Evolutionary conservation across 1,140 invertebrate genomes (phyloP).

Genomic region (Orius insidiosus): DNA sequence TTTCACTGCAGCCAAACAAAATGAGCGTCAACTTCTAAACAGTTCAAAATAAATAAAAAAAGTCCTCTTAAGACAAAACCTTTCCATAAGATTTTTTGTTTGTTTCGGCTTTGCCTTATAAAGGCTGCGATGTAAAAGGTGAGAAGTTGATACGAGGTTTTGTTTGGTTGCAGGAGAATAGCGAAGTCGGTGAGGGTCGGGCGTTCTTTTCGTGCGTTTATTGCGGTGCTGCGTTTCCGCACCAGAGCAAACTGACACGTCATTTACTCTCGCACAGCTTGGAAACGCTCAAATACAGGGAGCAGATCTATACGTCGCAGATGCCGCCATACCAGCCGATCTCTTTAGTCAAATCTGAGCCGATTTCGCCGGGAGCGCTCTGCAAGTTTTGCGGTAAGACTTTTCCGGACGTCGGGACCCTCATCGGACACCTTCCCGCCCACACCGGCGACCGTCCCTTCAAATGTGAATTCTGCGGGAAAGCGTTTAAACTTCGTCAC

Average conservation of each 20-base stretch:
- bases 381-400: slow-evolving; percentile 83
- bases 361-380: slow-evolving; percentile 41
- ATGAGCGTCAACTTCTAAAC: slow-evolving; percentile 83
- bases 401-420: slow-evolving; percentile 68
- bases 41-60: too few relatives aligned
- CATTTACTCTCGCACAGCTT: slow-evolving; percentile 73
- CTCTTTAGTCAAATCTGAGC: slow-evolving; percentile 25
- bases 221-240: slow-evolving; percentile 68
- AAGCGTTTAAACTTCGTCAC: slow-evolving; percentile 74
- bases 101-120: neutral
- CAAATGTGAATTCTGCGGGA: slow-evolving; percentile 80
- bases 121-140: slow-evolving; percentile 18
- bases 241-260: slow-evolving; percentile 72
- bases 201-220: slow-evolving; percentile 52
- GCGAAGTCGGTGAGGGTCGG: slow-evolving; percentile 32
- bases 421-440: slow-evolving; percentile 68
- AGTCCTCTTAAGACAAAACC: neutral
- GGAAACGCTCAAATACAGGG: slow-evolving; percentile 67
- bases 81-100: slow-evolving; percentile 2
- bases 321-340: slow-evolving; percentile 30
- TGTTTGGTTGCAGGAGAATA: slow-evolving; percentile 80
- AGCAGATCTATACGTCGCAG: slow-evolving; percentile 33
- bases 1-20: slow-evolving; percentile 52
- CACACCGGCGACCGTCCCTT: slow-evolving; percentile 77
- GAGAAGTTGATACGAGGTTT: slow-evolving; percentile 82